These are phyloP conservation scores for Hylaea fasciaria DNA, from an alignment of 2,888 invertebrate species.

Conservation along the genomic window DNA sequence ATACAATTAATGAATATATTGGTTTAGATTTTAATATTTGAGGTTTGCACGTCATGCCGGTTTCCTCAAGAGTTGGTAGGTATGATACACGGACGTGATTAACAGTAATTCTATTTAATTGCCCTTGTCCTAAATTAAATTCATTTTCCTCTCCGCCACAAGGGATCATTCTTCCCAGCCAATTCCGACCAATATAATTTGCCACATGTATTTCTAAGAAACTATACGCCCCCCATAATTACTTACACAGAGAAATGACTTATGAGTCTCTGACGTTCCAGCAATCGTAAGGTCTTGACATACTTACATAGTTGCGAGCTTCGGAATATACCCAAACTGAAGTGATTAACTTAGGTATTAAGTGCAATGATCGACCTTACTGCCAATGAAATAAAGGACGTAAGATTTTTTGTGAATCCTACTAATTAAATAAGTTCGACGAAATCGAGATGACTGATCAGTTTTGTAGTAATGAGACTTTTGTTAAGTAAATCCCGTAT, in stretches of 20 bases:
- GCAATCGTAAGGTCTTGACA: constrained; percentile 42
- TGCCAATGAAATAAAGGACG: constrained; percentile 1
- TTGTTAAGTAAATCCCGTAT: too few relatives aligned
- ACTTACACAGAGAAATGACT: constrained; percentile 41
- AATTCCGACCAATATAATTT: background rate
- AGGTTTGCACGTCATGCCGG: too few relatives aligned
- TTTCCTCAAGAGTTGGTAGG: too few relatives aligned
- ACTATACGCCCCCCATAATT: constrained; percentile 33
- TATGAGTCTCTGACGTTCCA: constrained; percentile 17
- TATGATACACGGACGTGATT: too few relatives aligned
- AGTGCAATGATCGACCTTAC: constrained; percentile 17
- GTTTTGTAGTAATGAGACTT: too few relatives aligned
- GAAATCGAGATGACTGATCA: too few relatives aligned
- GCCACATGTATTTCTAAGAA: constrained; percentile 38
- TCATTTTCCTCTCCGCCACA: constrained; percentile 25
- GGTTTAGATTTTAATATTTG: too few relatives aligned
- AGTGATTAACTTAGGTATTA: background rate
- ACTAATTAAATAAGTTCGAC: too few relatives aligned
- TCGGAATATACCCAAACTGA: constrained; percentile 2
- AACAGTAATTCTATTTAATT: constrained; percentile 3
- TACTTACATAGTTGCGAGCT: constrained; percentile 32
- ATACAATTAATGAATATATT: too few relatives aligned
- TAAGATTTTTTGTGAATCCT: background rate
- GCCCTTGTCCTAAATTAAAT: constrained; percentile 16
- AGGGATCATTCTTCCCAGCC: constrained; percentile 9